Conservation (phyloP, 2,888 invertebrate species). For the Sialis lutaria region DNA sequence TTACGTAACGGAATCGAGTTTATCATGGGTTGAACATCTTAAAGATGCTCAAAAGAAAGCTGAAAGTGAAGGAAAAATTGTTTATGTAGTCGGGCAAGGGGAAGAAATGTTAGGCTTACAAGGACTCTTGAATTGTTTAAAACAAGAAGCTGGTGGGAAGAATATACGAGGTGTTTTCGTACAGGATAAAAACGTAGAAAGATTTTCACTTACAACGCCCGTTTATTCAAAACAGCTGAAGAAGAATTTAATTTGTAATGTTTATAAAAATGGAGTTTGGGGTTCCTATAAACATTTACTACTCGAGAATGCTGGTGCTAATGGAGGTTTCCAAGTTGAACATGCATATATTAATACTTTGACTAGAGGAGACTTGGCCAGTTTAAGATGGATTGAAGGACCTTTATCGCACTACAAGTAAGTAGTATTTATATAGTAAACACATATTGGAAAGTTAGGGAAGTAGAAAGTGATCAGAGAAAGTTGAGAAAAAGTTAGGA, state of each 20-base stretch:
- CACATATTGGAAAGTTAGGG: not conserved
- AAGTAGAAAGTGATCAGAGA: no score
- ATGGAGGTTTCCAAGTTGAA: slow-evolving; percentile 44
- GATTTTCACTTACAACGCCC: slow-evolving; percentile 38
- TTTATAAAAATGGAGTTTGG: slow-evolving; percentile 66
- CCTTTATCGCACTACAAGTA: slow-evolving; percentile 45
- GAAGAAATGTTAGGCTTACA: slow-evolving; percentile 59
- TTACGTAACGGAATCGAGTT: slow-evolving; percentile 49
- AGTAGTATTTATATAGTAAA: slow-evolving; percentile 14
- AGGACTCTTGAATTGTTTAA: slow-evolving; percentile 81
- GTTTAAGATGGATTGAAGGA: slow-evolving; percentile 85
- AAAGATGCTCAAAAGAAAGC: slow-evolving; percentile 56
- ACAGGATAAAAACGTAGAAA: slow-evolving; percentile 40
- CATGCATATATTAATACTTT: slow-evolving; percentile 92
- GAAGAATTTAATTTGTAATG: slow-evolving; percentile 73
- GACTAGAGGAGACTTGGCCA: slow-evolving; percentile 84
- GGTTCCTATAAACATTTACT: slow-evolving; percentile 73
- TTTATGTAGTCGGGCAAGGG: slow-evolving; percentile 51
- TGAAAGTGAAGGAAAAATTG: slow-evolving; percentile 37
- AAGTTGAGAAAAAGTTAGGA: not conserved
- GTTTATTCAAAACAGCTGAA: slow-evolving; percentile 43
- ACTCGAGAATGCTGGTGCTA: slow-evolving; percentile 30
- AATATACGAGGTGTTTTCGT: slow-evolving; percentile 56
- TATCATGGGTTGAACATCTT: slow-evolving; percentile 64
- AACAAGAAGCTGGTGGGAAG: slow-evolving; percentile 69